Base-by-base conservation (phyloP, 2,888 invertebrate species). In the Stratiomys singularior region DNA sequence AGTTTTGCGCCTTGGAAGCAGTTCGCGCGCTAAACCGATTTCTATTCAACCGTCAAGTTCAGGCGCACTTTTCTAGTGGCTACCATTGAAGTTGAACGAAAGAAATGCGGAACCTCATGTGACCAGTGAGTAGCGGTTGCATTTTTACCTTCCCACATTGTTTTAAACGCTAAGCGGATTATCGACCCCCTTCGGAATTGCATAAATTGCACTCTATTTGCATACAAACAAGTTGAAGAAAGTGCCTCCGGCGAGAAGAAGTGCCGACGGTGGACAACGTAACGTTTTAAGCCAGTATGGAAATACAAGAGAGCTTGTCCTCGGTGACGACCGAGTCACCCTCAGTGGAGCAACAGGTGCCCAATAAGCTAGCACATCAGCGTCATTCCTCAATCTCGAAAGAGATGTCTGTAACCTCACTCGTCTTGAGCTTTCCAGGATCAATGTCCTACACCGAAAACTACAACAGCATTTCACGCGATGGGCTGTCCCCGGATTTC, bases 331-430 rank as follows among this genome's bases (percentile, higher is more conserved):
- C 60, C n/a, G 60, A 60, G 25, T 47, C 28, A 21, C 23, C 27
- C 56, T 27, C 47, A 44, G n/a, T 47, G n/a, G 5, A 30, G 5
- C 56, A 80, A 7, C 81, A 82, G 44, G 81, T 80, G 28, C 64
- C 81, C 58, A 69, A 80, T 77, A 80, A 81, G 23, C 81, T 82
- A 58, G 86, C 85, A 3, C 86, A 87, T 81, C 82, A 84, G 9
- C 84, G 86, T 1, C 83, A 84, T 60, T 84, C 85, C 23, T 84
- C 86, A 13, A 80, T 85, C 67, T 87, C 87, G 74, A 87, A 87
- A 81, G 84, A 85, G 0, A 86, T 87, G 85, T 85, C 87, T 1
- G 85, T 87, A 0, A 86, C 87, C 18, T 83, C 86, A 11, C 78
- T 87, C n/a, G 81, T 87, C 0, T 79, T 85, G 5, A 85, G 86